Base-by-base conservation (phyloP, 35 echinoderm and acorn worm genomes). In the Ptychodera flava region DNA sequence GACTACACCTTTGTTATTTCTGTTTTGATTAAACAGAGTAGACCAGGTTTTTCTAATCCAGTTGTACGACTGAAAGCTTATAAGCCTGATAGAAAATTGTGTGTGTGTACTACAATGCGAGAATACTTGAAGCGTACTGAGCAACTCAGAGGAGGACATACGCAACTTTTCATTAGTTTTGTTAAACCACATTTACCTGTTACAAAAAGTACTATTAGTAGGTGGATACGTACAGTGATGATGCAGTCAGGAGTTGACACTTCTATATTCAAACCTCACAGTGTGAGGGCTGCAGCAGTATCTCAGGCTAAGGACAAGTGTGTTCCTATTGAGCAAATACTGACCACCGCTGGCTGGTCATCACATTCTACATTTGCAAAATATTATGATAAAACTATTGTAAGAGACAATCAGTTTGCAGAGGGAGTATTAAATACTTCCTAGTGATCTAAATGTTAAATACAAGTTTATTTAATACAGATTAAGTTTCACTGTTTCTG, bases 241-340 rank as follows among this genome's bases (percentile, higher is more conserved):
- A 76, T 77, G 28, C 77, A 83, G 33, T 79, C 81, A 88, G 91
- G 91, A 28, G 35, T 88, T 1, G 35, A 88, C 52, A 88, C 81
- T 30, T 16, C 32, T 15, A 15, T 86, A 16, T 97, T 86, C 78
- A 93, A 86, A 33, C 35, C 91, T 32, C 95, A 93, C 37, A 93
- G 85, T 36, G 90, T 80, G 33, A 88, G 91, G 77, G 38, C 83
- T 88, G 95, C 89, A 78, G 36, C 91, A 0, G 84, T 84, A 1
- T 93, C 89, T 28, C 16, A 16, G 34, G 95, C 85, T 38, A 79
- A 80, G 28, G 77, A 29, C 79, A 53, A 30, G 1, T 33, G 85
- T 15, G 78, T 93, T 2, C 88, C 86, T 31, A 76, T 92, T 33
- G 36, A 82, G 0, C 34, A 89, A 28, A 89, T 89, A 31, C 33